These are phyloP conservation scores for Troilus luridus DNA, from an alignment of 2,888 invertebrate genomes.

Conservation along the genomic window DNA sequence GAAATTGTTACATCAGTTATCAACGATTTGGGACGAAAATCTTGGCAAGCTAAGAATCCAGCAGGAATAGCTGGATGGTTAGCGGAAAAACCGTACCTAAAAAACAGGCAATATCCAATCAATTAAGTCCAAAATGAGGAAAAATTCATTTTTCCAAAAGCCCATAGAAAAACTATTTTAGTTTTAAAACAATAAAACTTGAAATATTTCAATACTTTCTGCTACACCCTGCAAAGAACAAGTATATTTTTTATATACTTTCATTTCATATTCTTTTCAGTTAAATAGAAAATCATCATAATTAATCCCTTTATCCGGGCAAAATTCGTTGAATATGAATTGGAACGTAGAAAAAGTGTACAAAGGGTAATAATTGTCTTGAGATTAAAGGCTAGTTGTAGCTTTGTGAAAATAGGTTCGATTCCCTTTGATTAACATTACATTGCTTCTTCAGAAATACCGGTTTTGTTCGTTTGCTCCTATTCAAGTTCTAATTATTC, in stretches of 20 bases:
- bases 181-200: too few relatives aligned
- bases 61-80: too few relatives aligned
- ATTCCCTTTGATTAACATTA: constrained; percentile 24
- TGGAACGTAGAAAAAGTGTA: background rate
- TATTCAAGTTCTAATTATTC: background rate
- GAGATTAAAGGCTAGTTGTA: background rate
- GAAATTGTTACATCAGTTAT: too few relatives aligned
- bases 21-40: too few relatives aligned
- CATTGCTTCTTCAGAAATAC: constrained; percentile 2
- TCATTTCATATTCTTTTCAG: background rate
- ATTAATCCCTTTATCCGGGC: background rate
- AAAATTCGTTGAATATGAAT: constrained; percentile 11
- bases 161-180: too few relatives aligned
- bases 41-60: too few relatives aligned
- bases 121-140: too few relatives aligned
- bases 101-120: too few relatives aligned
- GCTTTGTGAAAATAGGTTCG: constrained; percentile 9
- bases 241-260: background rate
- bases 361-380: background rate
- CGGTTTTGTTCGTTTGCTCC: background rate
- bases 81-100: too few relatives aligned
- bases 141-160: too few relatives aligned
- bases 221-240: too few relatives aligned
- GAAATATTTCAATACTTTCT: too few relatives aligned
- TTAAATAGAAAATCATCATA: background rate